Percentiles rank a stretch among this genome's conserved stretches.
phyloP scores from a whole-genome alignment of 2,797 vertebrate species.

The Macrochelys suwanniensis region DNA sequence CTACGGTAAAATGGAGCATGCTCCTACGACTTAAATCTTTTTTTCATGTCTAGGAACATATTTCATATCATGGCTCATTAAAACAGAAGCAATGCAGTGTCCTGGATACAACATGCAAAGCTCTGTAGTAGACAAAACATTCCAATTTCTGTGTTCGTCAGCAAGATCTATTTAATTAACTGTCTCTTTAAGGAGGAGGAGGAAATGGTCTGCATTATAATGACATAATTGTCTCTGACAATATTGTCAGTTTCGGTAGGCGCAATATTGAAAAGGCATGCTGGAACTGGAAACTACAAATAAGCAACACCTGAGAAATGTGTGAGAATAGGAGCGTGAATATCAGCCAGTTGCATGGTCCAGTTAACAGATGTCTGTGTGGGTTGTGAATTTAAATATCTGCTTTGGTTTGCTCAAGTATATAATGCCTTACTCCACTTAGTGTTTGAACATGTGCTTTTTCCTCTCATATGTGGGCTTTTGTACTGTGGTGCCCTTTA shows the following conservation, averaged over 20 bases:
- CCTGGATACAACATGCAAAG: background rate
- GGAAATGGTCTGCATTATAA: conserved; percentile 62
- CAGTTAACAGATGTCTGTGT: conserved; percentile 71
- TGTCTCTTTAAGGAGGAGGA: conserved; percentile 45
- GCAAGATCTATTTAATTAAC: conserved; percentile 43
- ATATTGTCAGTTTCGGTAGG: conserved; percentile 70
- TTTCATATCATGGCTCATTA: background rate
- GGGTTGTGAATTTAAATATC: conserved; percentile 74
- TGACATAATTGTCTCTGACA: conserved; percentile 71
- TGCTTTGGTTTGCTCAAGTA: conserved; percentile 67
- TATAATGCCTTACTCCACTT: conserved; percentile 55
- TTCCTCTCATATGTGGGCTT: conserved; percentile 23
- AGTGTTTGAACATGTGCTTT: conserved; percentile 15
- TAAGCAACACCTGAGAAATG: conserved; percentile 72
- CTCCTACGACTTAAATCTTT: background rate
- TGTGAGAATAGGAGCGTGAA: conserved; percentile 59
- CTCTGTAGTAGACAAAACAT: background rate
- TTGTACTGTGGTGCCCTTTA: conserved; percentile 47
- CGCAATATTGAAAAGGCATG: conserved; percentile 40
- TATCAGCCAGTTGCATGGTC: conserved; percentile 72
- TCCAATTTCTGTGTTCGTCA: conserved; percentile 15
- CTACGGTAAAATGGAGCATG: background rate
- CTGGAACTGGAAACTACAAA: conserved; percentile 75
- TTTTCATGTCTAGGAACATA: background rate
- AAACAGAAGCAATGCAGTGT: background rate